Evolutionary conservation across 1,140 invertebrate species (phyloP).

Genomic region (Bursaphelenchus mucronatus): DNA sequence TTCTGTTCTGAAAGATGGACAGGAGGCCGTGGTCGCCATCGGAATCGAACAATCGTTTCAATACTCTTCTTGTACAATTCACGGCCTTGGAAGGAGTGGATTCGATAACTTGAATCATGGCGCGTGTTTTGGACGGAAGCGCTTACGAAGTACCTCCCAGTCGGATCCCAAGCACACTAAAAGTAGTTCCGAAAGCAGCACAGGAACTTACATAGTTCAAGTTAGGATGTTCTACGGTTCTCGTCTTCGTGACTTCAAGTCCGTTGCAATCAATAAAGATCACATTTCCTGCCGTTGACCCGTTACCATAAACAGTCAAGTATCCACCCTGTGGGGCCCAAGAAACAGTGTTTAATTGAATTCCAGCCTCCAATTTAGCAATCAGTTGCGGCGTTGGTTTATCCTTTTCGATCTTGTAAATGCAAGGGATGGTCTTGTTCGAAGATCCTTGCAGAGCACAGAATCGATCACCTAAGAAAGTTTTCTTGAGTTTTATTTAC

Average conservation of each 20-base stretch:
- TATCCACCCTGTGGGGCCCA: slow-evolving; percentile 56
- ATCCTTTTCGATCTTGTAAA: slow-evolving; percentile 51
- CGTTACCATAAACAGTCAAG: slow-evolving; percentile 52
- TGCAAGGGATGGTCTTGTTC: slow-evolving; percentile 50
- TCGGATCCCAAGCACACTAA: slow-evolving; percentile 88
- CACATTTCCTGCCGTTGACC: slow-evolving; percentile 48
- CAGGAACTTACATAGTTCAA: slow-evolving; percentile 47
- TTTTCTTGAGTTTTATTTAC: slow-evolving; percentile 3
- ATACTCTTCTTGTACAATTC: slow-evolving; percentile 75
- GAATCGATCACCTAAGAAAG: slow-evolving; percentile 53
- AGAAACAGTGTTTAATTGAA: slow-evolving; percentile 50
- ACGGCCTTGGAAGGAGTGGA: slow-evolving; percentile 89
- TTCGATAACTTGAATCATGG: slow-evolving; percentile 80
- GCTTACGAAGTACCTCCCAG: slow-evolving; percentile 90
- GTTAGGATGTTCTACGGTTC: slow-evolving; percentile 54
- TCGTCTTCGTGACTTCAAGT: slow-evolving; percentile 51
- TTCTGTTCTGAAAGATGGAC: slow-evolving; percentile 72
- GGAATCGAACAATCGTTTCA: slow-evolving; percentile 85
- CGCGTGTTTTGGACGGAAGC: slow-evolving; percentile 88
- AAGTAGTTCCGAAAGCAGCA: background rate
- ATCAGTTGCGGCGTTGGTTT: slow-evolving; percentile 52
- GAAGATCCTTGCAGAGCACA: slow-evolving; percentile 50
- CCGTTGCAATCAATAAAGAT: slow-evolving; percentile 56
- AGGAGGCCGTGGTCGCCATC: slow-evolving; percentile 89
- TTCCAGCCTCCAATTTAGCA: slow-evolving; percentile 55